Conservation (phyloP, 2,113 vertebrate species). For the Dermatemys mawii region DNA sequence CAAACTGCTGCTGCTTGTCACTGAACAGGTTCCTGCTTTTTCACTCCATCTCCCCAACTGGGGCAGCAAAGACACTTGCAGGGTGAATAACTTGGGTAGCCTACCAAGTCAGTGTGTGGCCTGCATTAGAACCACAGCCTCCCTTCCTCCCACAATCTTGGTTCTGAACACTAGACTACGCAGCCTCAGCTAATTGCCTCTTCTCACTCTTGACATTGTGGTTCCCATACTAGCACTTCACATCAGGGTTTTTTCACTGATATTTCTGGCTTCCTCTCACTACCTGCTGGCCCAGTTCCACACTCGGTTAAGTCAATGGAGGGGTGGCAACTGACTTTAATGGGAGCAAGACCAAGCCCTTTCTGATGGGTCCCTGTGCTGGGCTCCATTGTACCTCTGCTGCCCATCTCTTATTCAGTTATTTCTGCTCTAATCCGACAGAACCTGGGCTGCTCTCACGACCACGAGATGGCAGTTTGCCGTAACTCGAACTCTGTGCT, state of each 20-base stretch:
- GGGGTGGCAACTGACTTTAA: not conserved
- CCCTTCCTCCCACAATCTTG: not conserved
- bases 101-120: not conserved
- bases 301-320: not conserved
- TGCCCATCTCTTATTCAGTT: not conserved
- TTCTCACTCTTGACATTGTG: not conserved
- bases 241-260: not conserved
- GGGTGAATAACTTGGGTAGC: not conserved
- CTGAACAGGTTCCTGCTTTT: not conserved
- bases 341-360: not conserved
- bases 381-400: not conserved
- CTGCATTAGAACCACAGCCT: not conserved
- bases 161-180: not conserved
- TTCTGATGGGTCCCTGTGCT: not conserved
- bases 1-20: not conserved
- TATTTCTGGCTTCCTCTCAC: no score
- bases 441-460: not conserved
- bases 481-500: fast-evolving
- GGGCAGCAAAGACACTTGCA: not conserved
- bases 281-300: no score
- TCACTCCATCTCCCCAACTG: not conserved
- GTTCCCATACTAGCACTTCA: not conserved
- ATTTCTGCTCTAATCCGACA: fast-evolving
- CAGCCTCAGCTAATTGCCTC: not conserved
- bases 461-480: not conserved